A percentile compares a stretch with the other conserved stretches of the same genome.
phyloP scores from a whole-genome alignment of 2,797 vertebrate genomes.

The Acropternis orthonyx region DNA sequence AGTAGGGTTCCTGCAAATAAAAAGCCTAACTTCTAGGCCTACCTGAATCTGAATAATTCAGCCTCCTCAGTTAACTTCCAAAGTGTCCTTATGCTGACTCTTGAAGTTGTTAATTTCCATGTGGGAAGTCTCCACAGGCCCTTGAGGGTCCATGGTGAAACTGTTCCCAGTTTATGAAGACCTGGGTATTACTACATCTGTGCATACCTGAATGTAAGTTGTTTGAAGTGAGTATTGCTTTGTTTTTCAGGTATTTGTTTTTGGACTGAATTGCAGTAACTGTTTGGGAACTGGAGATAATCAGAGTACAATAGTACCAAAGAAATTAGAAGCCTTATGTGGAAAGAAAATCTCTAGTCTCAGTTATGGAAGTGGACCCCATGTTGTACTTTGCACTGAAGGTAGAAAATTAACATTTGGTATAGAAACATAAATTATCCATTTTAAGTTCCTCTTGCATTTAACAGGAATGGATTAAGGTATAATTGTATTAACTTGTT shows the following conservation, averaged over 20 bases:
- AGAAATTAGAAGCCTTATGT: constrained; percentile 90
- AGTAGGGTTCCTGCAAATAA: not conserved
- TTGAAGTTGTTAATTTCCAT: not conserved
- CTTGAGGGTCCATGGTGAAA: not conserved
- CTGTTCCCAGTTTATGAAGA: not conserved
- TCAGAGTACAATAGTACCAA: constrained; percentile 89
- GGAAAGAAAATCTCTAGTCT: constrained; percentile 92
- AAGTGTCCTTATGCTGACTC: not conserved
- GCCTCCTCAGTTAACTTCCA: not conserved
- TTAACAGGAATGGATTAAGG: not conserved
- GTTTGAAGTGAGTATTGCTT: not conserved
- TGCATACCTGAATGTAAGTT: not conserved
- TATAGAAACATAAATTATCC: not conserved
- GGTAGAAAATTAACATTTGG: constrained; percentile 76
- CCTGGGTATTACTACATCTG: not conserved
- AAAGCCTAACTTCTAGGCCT: not conserved
- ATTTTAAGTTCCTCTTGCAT: not conserved
- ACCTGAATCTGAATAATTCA: not conserved
- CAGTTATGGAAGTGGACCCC: constrained; percentile 94
- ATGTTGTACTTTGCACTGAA: constrained; percentile 90
- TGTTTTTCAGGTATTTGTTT: constrained; percentile 87
- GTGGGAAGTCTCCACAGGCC: not conserved
- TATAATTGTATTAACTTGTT: not conserved
- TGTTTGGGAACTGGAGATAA: constrained; percentile 95
- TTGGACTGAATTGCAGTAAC: constrained; percentile 95